Evolutionary conservation across 2,113 vertebrate genomes (phyloP).

Genomic region (Zeus faber): DNA sequence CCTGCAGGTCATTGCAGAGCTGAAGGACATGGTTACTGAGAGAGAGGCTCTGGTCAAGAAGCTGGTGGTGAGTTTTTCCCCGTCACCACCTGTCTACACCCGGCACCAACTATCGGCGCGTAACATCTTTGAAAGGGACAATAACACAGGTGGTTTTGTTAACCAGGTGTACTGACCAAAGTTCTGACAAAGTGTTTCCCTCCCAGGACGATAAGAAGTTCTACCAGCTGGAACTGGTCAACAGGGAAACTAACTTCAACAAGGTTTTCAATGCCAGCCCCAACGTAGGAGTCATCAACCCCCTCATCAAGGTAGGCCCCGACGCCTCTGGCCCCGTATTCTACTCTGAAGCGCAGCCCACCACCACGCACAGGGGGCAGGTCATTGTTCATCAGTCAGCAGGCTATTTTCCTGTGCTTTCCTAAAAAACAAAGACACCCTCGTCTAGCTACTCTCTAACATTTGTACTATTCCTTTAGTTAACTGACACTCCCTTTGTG

Average conservation of each 20-base stretch:
- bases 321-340: neutral
- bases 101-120: no score
- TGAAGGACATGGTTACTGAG: constrained; percentile 94
- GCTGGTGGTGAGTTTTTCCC: constrained; percentile 95
- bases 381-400: no score
- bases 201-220: constrained; percentile 98
- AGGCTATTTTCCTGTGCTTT: no score
- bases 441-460: no score
- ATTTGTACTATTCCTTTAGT: no score
- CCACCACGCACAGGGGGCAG: no score
- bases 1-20: constrained; percentile 91
- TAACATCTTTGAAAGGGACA: no score
- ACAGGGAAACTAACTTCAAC: constrained; percentile 99
- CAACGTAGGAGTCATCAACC: constrained; percentile 98
- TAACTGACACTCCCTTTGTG: no score
- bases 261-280: constrained; percentile 97
- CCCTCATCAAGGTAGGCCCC: constrained; percentile 91
- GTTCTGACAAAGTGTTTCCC: constrained; percentile 17
- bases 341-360: constrained; percentile 12
- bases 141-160: no score
- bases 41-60: constrained; percentile 96
- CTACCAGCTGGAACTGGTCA: constrained; percentile 98
- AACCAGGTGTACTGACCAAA: no score
- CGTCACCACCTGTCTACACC: no score
- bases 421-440: no score